phyloP scores from a whole-genome alignment of 2,113 vertebrate species.

The Otis tarda region DNA sequence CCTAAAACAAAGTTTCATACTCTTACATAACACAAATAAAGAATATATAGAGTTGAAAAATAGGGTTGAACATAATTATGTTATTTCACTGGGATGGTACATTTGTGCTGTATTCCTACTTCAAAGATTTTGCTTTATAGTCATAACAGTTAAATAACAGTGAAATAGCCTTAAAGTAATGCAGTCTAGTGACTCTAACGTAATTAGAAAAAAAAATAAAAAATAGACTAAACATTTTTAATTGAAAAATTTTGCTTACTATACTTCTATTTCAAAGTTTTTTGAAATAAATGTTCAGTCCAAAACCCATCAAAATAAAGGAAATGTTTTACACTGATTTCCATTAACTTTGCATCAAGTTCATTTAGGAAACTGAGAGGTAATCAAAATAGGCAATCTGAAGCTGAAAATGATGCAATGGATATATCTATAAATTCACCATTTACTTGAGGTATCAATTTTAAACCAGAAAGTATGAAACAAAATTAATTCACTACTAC shows the following conservation, averaged over 20 bases:
- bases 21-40: neutral
- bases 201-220: neutral
- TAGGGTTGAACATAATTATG: neutral
- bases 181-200: neutral
- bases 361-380: neutral
- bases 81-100: neutral
- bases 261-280: neutral
- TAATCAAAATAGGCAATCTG: neutral
- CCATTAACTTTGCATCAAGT: neutral
- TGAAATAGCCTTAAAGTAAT: neutral
- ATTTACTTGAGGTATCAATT: neutral
- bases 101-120: neutral
- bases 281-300: neutral
- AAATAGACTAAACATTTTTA: neutral
- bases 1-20: neutral
- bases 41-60: neutral
- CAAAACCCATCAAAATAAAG: neutral
- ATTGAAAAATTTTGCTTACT: neutral
- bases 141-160: neutral
- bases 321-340: neutral
- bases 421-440: neutral
- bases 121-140: neutral
- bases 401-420: neutral
- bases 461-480: neutral
- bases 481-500: neutral